phyloP scores from a whole-genome alignment of 2,888 invertebrate species.

The Linnaemya vulpina region DNA sequence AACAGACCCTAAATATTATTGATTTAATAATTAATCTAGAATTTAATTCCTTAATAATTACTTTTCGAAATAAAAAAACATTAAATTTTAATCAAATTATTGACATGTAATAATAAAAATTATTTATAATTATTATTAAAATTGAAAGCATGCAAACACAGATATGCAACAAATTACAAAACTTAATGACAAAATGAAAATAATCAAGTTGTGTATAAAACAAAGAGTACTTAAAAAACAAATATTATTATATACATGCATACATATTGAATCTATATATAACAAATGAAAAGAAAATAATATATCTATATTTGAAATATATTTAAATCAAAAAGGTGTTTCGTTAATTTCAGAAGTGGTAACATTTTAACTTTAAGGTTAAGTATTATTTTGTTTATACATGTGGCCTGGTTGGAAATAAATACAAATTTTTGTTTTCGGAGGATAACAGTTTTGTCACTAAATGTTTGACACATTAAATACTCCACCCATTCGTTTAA shows the following conservation, averaged over 20 bases:
- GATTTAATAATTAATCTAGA: slow-evolving; percentile 54
- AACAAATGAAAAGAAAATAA: slow-evolving; percentile 58
- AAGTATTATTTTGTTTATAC: too few species aligned
- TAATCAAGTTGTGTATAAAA: slow-evolving; percentile 66
- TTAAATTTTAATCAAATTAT: slow-evolving; percentile 33
- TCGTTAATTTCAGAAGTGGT: neutral
- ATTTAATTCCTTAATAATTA: slow-evolving; percentile 61
- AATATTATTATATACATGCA: slow-evolving; percentile 67
- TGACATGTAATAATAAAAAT: slow-evolving; percentile 48
- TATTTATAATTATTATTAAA: slow-evolving; percentile 47
- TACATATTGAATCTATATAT: slow-evolving; percentile 62
- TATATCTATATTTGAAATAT: slow-evolving; percentile 72
- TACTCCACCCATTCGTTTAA: too few species aligned
- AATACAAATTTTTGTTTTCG: too few species aligned
- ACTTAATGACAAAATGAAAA: slow-evolving; percentile 25
- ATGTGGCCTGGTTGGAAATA: too few species aligned
- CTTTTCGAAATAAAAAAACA: slow-evolving; percentile 41
- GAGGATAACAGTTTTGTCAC: too few species aligned
- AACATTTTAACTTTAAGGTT: neutral
- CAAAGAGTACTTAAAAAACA: slow-evolving; percentile 55
- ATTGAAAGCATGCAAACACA: slow-evolving; percentile 15
- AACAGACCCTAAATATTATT: slow-evolving; percentile 45
- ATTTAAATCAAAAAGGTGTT: slow-evolving; percentile 57
- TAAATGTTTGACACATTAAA: too few species aligned
- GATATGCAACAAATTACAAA: slow-evolving; percentile 49